Conservation (phyloP, 2,797 vertebrate species). For the Hyperoplus immaculatus region DNA sequence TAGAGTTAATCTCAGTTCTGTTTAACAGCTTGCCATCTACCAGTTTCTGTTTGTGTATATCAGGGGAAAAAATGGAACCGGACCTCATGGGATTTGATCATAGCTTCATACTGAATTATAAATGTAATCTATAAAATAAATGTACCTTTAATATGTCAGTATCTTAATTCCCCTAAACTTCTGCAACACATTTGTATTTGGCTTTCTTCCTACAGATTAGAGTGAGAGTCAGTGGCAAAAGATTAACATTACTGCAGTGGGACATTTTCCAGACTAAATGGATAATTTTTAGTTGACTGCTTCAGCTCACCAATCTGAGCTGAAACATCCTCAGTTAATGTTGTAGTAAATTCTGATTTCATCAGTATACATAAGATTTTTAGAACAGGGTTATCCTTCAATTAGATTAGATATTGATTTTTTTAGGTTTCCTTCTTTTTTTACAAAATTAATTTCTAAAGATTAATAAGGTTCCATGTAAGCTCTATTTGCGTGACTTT, state of each 20-base stretch:
- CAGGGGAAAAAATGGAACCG: neutral
- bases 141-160: constrained; percentile 13
- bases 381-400: neutral
- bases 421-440: neutral
- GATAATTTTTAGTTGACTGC: constrained; percentile 74
- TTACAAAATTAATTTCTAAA: neutral
- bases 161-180: constrained; percentile 32
- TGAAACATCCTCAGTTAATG: constrained; percentile 40
- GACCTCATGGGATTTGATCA: constrained; percentile 3
- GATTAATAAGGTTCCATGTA: neutral
- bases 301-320: constrained; percentile 51
- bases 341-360: constrained; percentile 11
- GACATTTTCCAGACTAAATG: constrained; percentile 70
- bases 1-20: constrained; percentile 40
- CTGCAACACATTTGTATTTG: constrained; percentile 55
- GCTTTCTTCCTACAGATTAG: constrained; percentile 64
- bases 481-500: neutral
- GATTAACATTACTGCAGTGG: constrained; percentile 72
- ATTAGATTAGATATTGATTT: neutral
- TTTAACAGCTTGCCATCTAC: constrained; percentile 31
- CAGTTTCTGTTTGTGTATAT: constrained; percentile 15
- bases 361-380: neutral
- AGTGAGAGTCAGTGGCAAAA: constrained; percentile 62
- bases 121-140: neutral
- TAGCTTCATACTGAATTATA: neutral